phyloP scores from a whole-genome alignment of 2,113 vertebrate species.

The Pachycephala philippinensis region DNA sequence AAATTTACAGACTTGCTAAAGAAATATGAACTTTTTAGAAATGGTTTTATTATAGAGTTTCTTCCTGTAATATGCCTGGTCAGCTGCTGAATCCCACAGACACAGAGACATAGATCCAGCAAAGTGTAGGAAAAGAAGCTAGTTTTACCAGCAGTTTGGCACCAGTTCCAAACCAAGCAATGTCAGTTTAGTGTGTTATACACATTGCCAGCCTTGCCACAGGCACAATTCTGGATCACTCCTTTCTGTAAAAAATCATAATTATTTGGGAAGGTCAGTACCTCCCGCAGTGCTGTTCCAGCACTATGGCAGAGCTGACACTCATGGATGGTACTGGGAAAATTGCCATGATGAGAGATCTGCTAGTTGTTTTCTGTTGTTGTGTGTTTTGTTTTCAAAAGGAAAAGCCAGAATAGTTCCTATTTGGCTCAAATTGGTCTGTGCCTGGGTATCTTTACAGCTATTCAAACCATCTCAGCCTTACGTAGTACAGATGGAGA shows the following conservation, averaged over 20 bases:
- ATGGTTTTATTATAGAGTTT: background rate
- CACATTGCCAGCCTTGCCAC: background rate
- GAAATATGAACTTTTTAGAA: background rate
- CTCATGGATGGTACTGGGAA: constrained; percentile 31
- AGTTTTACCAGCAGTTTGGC: background rate
- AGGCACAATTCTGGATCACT: background rate
- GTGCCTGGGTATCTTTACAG: background rate
- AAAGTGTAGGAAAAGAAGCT: background rate
- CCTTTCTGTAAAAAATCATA: background rate
- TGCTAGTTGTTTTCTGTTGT: constrained; percentile 7
- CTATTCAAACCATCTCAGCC: background rate
- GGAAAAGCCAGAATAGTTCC: constrained; percentile 24
- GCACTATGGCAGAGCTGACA: background rate
- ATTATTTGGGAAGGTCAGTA: constrained; percentile 2
- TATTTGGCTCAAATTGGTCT: constrained; percentile 17
- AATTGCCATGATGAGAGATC: constrained; percentile 47
- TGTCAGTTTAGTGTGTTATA: background rate
- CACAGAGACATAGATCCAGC: background rate
- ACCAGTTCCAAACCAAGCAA: background rate
- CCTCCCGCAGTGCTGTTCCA: background rate
- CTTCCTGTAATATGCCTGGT: background rate
- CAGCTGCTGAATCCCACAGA: background rate
- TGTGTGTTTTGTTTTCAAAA: constrained; percentile 5
- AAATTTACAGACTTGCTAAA: background rate
- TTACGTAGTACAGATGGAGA: background rate